phyloP scores from a whole-genome alignment of 2,797 vertebrate genomes.

The Melanotaenia maccullochi region DNA sequence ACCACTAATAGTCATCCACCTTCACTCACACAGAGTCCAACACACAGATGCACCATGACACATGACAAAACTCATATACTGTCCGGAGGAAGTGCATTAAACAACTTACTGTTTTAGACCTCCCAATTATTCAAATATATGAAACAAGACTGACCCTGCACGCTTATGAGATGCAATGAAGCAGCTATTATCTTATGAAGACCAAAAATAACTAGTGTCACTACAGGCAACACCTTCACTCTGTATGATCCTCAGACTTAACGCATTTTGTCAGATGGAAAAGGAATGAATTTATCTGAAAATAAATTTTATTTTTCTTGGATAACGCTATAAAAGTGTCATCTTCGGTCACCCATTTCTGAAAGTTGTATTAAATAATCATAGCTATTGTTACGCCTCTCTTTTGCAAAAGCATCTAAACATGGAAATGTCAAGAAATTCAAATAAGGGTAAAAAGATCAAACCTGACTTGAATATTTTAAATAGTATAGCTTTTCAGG shows the following conservation, averaged over 20 bases:
- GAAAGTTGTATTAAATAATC: constrained; percentile 31
- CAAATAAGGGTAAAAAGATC: constrained; percentile 15
- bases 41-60: constrained; percentile 72
- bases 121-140: constrained; percentile 74
- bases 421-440: constrained; percentile 18
- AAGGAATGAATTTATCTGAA: constrained; percentile 33
- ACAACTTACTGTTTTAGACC: constrained; percentile 61
- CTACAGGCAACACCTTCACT: constrained; percentile 47
- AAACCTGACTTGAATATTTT: constrained; percentile 19
- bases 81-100: constrained; percentile 58
- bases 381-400: constrained; percentile 5
- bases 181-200: constrained; percentile 45
- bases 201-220: constrained; percentile 35
- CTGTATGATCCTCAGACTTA: constrained; percentile 21
- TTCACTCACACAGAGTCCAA: constrained; percentile 61
- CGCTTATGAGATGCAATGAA: constrained; percentile 52
- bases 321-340: constrained; percentile 28
- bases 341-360: constrained; percentile 26
- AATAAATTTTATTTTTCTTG: constrained; percentile 25
- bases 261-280: constrained; percentile 37
- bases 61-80: constrained; percentile 76
- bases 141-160: constrained; percentile 54
- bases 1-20: constrained; percentile 60
- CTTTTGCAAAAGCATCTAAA: constrained; percentile 25
- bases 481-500: constrained; percentile 22